Percentiles rank a stretch among this genome's conserved stretches.
phyloP scores from a whole-genome alignment of 92 coral and sea anemone genomes.

The Hydrozoanthus gracilis region DNA sequence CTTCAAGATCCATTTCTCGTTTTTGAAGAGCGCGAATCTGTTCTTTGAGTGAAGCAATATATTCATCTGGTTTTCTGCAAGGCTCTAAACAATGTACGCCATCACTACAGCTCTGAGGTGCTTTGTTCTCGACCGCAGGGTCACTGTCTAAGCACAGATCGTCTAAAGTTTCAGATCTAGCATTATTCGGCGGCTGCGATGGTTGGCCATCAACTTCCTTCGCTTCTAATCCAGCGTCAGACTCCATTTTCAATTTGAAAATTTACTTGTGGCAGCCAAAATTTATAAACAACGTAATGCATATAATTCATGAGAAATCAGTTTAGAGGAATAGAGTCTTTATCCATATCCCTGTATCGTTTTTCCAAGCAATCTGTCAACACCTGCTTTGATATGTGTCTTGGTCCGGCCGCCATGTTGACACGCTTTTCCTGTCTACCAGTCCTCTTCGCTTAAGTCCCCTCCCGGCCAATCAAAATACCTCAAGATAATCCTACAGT shows the following conservation, averaged over 20 bases:
- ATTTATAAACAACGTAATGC: neutral
- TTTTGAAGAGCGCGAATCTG: conserved; percentile 28
- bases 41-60: conserved; percentile 27
- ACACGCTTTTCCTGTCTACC: neutral
- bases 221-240: conserved; percentile 3
- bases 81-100: neutral
- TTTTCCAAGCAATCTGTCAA: neutral
- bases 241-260: neutral
- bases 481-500: no score
- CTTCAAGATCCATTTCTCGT: conserved; percentile 50
- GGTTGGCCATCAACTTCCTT: neutral
- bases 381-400: neutral
- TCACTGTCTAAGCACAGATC: neutral
- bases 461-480: neutral
- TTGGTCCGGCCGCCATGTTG: neutral
- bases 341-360: neutral
- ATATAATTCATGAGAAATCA: neutral
- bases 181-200: neutral
- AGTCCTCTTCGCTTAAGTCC: neutral
- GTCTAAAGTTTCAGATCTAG: conserved; percentile 32
- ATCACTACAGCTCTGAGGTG: neutral
- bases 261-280: neutral
- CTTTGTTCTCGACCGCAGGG: neutral
- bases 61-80: neutral
- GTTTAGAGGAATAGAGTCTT: neutral